These are phyloP conservation scores for Trichacis sp. DNA, from an alignment of 2,888 invertebrate genomes.

Conservation along the genomic window DNA sequence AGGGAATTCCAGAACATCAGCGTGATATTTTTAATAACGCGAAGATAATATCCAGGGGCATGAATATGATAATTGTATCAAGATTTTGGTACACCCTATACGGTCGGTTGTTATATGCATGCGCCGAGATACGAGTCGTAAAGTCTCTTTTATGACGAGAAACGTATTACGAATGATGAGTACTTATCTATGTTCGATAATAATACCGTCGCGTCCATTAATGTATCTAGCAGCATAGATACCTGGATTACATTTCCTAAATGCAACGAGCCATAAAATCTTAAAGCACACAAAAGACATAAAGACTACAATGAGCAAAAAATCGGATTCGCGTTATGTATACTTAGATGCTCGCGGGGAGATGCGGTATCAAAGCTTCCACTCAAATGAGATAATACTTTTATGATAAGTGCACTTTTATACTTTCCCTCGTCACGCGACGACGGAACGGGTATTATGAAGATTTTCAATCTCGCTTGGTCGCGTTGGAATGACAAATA, in stretches of 20 bases:
- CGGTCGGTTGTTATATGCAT: constrained; percentile 33
- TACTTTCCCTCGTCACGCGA: not conserved
- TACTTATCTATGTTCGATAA: constrained; percentile 44
- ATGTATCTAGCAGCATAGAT: constrained; percentile 42
- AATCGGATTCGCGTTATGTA: constrained; percentile 36
- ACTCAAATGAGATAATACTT: constrained; percentile 1
- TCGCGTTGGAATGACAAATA: constrained; percentile 5
- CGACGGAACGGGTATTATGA: not conserved
- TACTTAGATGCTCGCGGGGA: constrained; percentile 31
- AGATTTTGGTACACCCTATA: constrained; percentile 24
- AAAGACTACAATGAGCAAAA: constrained; percentile 41
- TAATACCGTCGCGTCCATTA: constrained; percentile 43
- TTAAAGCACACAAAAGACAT: constrained; percentile 32
- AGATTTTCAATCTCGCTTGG: not conserved
- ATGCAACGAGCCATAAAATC: constrained; percentile 42
- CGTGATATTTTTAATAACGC: too few relatives aligned
- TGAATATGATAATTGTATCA: constrained; percentile 8
- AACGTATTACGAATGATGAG: constrained; percentile 44
- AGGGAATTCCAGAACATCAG: too few relatives aligned
- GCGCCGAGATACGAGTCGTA: constrained; percentile 40
- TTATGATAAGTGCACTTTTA: constrained; percentile 3
- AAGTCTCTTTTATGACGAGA: constrained; percentile 41
- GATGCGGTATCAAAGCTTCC: constrained; percentile 13
- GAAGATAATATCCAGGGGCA: not conserved
- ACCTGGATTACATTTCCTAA: constrained; percentile 42